These are phyloP conservation scores for Heterodera filipjevi DNA, from an alignment of 2,888 invertebrate genomes.

Conservation along the genomic window DNA sequence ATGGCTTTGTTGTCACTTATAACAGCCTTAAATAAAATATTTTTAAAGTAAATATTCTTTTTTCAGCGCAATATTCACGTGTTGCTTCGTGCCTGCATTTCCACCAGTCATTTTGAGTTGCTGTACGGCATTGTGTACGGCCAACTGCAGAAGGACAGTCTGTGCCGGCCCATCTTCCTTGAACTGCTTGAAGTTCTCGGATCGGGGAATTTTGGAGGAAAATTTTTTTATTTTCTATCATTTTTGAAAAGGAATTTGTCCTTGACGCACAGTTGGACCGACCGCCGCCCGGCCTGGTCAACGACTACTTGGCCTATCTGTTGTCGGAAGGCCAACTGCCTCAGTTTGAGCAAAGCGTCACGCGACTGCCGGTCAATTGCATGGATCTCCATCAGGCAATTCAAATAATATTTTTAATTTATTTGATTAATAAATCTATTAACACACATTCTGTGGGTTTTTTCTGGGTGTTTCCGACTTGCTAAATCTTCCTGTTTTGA, in stretches of 20 bases:
- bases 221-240: neutral
- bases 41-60: neutral
- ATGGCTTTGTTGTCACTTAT: too few relatives aligned
- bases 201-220: neutral
- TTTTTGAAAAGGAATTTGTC: constrained; percentile 35
- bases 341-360: constrained; percentile 74
- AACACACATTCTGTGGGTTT: too few relatives aligned
- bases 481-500: too few relatives aligned
- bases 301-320: constrained; percentile 76
- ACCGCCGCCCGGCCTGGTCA: constrained; percentile 75
- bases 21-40: too few relatives aligned
- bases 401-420: too few relatives aligned
- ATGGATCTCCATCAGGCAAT: constrained; percentile 70
- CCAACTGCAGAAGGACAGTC: constrained; percentile 68
- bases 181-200: constrained; percentile 72
- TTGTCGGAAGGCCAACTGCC: constrained; percentile 73
- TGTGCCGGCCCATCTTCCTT: constrained; percentile 74
- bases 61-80: constrained; percentile 51
- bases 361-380: constrained; percentile 77
- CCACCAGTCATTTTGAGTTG: constrained; percentile 66
- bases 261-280: constrained; percentile 52
- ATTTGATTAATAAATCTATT: too few relatives aligned
- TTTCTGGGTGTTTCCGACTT: too few relatives aligned
- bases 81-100: constrained; percentile 48
- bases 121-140: constrained; percentile 74